These are phyloP conservation scores for Drosophila bipectinata DNA, from an alignment of 1,140 invertebrate genomes.

Conservation along the genomic window DNA sequence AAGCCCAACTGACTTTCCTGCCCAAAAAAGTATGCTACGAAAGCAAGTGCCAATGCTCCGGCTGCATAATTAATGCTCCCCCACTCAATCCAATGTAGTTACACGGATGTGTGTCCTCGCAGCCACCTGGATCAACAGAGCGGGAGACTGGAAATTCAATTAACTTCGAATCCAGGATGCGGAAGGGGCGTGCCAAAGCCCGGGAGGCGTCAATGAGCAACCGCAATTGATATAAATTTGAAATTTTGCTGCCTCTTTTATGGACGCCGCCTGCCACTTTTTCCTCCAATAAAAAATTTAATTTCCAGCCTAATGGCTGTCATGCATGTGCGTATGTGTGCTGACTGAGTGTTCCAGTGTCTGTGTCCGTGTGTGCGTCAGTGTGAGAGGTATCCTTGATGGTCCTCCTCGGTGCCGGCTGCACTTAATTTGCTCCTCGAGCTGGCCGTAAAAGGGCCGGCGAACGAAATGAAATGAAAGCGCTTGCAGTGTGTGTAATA, in stretches of 20 bases:
- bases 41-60: conserved; percentile 6
- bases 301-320: conserved; percentile 72
- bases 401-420: conserved; percentile 48
- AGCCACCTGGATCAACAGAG: conserved; percentile 1
- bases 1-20: not conserved
- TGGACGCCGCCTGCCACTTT: conserved; percentile 3
- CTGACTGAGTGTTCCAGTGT: not conserved
- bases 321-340: conserved; percentile 41
- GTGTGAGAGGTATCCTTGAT: not conserved
- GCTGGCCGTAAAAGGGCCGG: conserved; percentile 63
- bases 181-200: conserved; percentile 3
- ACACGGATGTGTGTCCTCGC: not conserved
- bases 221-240: conserved; percentile 57
- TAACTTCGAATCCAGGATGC: conserved; percentile 24
- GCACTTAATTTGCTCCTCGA: conserved; percentile 70
- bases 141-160: conserved; percentile 36
- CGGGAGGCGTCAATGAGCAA: conserved; percentile 40
- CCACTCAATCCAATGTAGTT: not conserved
- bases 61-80: conserved; percentile 34
- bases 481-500: conserved; percentile 47
- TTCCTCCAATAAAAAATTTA: conserved; percentile 64
- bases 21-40: not conserved
- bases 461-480: conserved; percentile 61
- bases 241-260: conserved; percentile 45
- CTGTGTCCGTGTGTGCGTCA: not conserved